Evolutionary conservation across 2,113 vertebrate genomes (phyloP).

Genomic region (Ciconia maguari): DNA sequence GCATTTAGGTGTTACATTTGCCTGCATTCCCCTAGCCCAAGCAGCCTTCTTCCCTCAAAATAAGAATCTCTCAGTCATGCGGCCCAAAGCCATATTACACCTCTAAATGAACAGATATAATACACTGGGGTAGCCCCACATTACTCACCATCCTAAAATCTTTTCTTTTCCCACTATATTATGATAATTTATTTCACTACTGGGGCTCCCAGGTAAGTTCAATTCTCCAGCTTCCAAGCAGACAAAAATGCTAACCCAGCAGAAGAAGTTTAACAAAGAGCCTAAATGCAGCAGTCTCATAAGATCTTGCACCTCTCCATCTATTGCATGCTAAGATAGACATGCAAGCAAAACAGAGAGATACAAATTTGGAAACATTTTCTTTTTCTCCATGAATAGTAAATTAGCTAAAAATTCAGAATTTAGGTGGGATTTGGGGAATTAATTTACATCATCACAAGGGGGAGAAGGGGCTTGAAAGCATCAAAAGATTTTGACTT

Average conservation of each 20-base stretch:
- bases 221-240: conserved; percentile 23
- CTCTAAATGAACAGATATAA: neutral
- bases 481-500: conserved; percentile 40
- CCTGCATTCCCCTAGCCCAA: neutral
- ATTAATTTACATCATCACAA: neutral
- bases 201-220: conserved; percentile 16
- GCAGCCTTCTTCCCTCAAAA: neutral
- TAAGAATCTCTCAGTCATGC: neutral
- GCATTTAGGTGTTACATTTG: neutral
- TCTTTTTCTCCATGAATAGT: neutral
- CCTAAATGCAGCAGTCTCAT: neutral
- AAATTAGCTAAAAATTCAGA: neutral
- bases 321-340: neutral
- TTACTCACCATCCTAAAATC: neutral
- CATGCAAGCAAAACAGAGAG: neutral
- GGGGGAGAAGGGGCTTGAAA: neutral
- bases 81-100: neutral
- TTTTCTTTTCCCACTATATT: conserved; percentile 10
- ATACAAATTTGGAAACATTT: neutral
- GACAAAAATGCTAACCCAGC: conserved; percentile 15
- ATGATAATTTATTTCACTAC: conserved; percentile 45
- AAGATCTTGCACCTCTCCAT: neutral
- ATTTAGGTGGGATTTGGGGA: conserved; percentile 44
- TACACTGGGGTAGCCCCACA: neutral
- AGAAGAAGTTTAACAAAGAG: conserved; percentile 25